These are phyloP conservation scores for Gymnocypris eckloni DNA, from an alignment of 2,797 vertebrate species.

Conservation along the genomic window DNA sequence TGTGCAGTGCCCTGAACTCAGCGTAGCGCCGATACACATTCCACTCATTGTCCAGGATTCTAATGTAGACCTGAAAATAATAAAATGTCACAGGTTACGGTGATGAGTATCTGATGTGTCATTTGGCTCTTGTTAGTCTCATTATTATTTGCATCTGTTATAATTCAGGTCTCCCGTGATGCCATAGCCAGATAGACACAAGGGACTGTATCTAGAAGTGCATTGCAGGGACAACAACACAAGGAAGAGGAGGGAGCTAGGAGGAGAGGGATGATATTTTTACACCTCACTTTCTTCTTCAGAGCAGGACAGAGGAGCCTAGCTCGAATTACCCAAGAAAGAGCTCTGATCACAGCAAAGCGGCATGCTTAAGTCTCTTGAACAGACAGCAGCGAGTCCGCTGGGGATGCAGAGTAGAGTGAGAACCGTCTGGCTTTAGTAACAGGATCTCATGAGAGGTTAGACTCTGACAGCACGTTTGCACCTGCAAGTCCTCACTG, in stretches of 20 bases:
- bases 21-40: constrained; percentile 95
- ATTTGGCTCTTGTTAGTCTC: neutral
- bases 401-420: constrained; percentile 34
- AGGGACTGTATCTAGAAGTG: constrained; percentile 23
- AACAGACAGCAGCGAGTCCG: constrained; percentile 50
- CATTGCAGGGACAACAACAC: constrained; percentile 15
- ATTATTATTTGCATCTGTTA: constrained; percentile 10
- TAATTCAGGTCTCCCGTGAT: neutral
- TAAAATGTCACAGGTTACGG: neutral
- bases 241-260: neutral
- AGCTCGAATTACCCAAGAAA: constrained; percentile 46
- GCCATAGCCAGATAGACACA: constrained; percentile 31
- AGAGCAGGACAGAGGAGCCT: constrained; percentile 22
- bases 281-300: constrained; percentile 35
- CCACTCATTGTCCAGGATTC: constrained; percentile 98
- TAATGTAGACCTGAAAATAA: constrained; percentile 89
- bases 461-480: constrained; percentile 19
- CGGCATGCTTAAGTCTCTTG: constrained; percentile 33
- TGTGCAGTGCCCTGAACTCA: constrained; percentile 92
- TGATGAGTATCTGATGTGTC: neutral
- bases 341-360: constrained; percentile 48
- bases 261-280: constrained; percentile 50
- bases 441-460: constrained; percentile 24
- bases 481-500: constrained; percentile 13
- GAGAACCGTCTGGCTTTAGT: constrained; percentile 34